Evolutionary conservation across 2,888 invertebrate species (phyloP), one percentile per base, ranked within the genome.

Genomic region (Colletes collaris): DNA sequence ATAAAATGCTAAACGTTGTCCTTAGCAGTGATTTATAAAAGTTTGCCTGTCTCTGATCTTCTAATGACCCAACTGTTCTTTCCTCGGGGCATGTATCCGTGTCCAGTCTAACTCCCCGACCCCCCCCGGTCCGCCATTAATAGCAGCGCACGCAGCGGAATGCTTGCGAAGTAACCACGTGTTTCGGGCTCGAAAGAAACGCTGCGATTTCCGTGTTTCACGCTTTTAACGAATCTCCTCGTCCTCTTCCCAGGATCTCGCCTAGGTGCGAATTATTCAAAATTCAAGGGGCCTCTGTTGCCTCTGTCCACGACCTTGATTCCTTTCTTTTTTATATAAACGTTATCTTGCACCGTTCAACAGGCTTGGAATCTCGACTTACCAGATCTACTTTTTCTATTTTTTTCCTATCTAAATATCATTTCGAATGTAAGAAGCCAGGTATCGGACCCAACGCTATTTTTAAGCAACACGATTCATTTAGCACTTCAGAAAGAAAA

Each of bases 251-350:
- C 52, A 44, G 13, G 65, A 65, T 60, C 40, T 46, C 62, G 52
- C 10, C 37, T n/a, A 76, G 69, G 67, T 73, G 81, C 60, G 46
- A 84, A 81, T 19, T 69, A 19, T 63, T 70, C n/a, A 67, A 79
- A 64, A 71, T 67, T 70, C 68, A 37, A 60, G 27, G 13, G 35
- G 27, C 40, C 69, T 79, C 75, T 64, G 68, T 68, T 69, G 16
- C 46, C 13, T 27, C 63, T 19, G 44, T 46, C 16, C 10, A 13
- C 40, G n/a, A 63, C 60, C 46, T 65, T 10, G 27, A 44, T 19
- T 27, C 27, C 13, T 40, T 66, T 8, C 13, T 58, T 58, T 19
- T 49, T n/a, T 49, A 56, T n/a, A 65, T 10, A 11, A 13, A 19
- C 19, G 35, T 66, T 49, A 58, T 56, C 68, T 56, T 52, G 63